A percentile compares a stretch with the other conserved stretches of the same genome.
phyloP scores from a whole-genome alignment of 2,888 invertebrate species.

The Meteorus colon region DNA sequence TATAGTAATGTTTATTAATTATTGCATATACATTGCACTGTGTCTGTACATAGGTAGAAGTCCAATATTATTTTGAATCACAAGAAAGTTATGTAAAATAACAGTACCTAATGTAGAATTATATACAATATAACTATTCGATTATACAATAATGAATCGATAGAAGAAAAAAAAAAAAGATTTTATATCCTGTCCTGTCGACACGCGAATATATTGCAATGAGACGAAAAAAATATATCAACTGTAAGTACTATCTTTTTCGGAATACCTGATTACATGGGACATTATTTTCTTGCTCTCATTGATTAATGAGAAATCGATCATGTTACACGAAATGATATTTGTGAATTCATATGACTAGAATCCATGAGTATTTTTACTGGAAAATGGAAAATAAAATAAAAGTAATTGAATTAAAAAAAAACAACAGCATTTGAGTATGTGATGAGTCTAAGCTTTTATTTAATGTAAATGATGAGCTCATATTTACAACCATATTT shows the following conservation, averaged over 20 bases:
- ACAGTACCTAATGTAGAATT: slow-evolving; percentile 72
- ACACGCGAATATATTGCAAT: not conserved
- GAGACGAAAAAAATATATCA: not conserved
- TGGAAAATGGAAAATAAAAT: slow-evolving; percentile 12
- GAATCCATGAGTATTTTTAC: slow-evolving; percentile 26
- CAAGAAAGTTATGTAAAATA: slow-evolving; percentile 70
- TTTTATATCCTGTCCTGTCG: slow-evolving; percentile 17
- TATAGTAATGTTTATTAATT: slow-evolving; percentile 69
- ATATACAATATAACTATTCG: slow-evolving; percentile 71
- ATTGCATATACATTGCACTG: slow-evolving; percentile 71
- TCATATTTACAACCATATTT: slow-evolving; percentile 7
- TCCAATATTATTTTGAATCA: slow-evolving; percentile 72
- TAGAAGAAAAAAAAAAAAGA: slow-evolving; percentile 50
- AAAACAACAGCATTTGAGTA: not conserved
- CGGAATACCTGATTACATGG: not conserved
- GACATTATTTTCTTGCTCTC: slow-evolving; percentile 5
- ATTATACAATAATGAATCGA: slow-evolving; percentile 70
- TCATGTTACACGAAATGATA: slow-evolving; percentile 6
- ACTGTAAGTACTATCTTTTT: not conserved
- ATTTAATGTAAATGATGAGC: not conserved
- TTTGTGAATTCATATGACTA: slow-evolving; percentile 18
- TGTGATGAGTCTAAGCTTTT: slow-evolving; percentile 12
- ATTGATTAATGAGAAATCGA: not conserved
- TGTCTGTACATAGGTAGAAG: slow-evolving; percentile 72
- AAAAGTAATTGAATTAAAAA: slow-evolving; percentile 12